Conservation (phyloP, 2,888 invertebrate species). For the Plebejus argus region DNA sequence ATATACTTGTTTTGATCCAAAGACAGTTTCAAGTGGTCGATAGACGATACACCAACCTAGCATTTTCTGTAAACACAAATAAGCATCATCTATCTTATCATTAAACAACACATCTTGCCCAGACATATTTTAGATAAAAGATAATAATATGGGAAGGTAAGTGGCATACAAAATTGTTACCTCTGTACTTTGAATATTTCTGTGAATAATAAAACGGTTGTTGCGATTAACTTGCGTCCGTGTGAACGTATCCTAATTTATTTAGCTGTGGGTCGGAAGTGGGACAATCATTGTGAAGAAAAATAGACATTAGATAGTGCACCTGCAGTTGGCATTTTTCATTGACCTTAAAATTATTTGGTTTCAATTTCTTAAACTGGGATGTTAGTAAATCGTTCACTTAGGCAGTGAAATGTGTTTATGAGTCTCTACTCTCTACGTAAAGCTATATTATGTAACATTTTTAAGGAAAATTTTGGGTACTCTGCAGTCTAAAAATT, state of each 20-base stretch:
- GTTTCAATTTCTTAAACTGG: too few relatives aligned
- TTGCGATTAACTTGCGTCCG: background rate
- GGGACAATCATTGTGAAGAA: background rate
- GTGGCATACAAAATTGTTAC: background rate
- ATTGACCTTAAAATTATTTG: background rate
- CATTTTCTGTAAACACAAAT: background rate
- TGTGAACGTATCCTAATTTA: conserved; percentile 16
- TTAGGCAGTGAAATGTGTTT: too few relatives aligned
- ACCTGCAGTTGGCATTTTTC: background rate
- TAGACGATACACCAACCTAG: conserved; percentile 12
- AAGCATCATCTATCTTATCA: background rate
- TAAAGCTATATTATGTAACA: too few relatives aligned
- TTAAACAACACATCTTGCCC: conserved; percentile 4
- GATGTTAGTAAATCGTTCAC: too few relatives aligned
- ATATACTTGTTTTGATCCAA: too few relatives aligned
- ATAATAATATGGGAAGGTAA: background rate
- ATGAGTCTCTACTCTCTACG: too few relatives aligned
- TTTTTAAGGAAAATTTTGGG: too few relatives aligned
- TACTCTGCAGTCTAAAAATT: too few relatives aligned
- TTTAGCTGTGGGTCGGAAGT: conserved; percentile 3
- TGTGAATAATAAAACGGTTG: background rate
- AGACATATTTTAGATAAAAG: conserved; percentile 21
- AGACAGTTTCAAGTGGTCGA: too few relatives aligned
- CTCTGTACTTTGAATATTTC: background rate
- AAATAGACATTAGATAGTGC: background rate